A percentile compares a stretch with the other conserved stretches of the same genome.
These are phyloP conservation scores for Hydrozoanthus gracilis DNA, from an alignment of 92 coral and sea anemone genomes.

Conservation along the genomic window DNA sequence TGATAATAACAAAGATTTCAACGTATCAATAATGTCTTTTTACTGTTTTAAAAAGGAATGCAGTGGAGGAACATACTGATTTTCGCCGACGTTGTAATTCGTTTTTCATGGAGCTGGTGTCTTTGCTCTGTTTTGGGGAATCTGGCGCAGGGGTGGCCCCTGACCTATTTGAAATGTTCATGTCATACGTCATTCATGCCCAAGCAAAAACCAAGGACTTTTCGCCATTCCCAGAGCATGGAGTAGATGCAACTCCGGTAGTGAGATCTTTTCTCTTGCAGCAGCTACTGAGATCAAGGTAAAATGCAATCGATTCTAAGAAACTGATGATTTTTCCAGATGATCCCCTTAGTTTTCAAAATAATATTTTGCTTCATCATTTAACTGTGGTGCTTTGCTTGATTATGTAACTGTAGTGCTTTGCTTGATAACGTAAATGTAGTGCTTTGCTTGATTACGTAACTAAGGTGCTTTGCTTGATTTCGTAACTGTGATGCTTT, in stretches of 20 bases:
- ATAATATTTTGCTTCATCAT: too few relatives aligned
- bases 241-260: slow-evolving; percentile 84
- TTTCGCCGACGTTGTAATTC: slow-evolving; percentile 87
- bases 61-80: slow-evolving; percentile 61
- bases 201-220: slow-evolving; percentile 72
- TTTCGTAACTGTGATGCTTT: too few relatives aligned
- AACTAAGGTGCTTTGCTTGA: too few relatives aligned
- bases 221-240: slow-evolving; percentile 87
- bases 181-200: slow-evolving; percentile 74
- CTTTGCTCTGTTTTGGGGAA: slow-evolving; percentile 82
- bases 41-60: slow-evolving; percentile 30
- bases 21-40: background rate
- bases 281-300: slow-evolving; percentile 79
- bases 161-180: slow-evolving; percentile 77
- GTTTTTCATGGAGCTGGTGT: slow-evolving; percentile 89
- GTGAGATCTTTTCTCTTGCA: slow-evolving; percentile 87
- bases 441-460: too few relatives aligned
- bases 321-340: too few relatives aligned
- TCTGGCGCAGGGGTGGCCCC: slow-evolving; percentile 51
- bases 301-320: background rate
- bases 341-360: too few relatives aligned
- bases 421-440: too few relatives aligned
- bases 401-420: too few relatives aligned
- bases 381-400: too few relatives aligned
- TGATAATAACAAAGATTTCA: too few relatives aligned